Conservation (phyloP, 2,888 invertebrate genomes). For the Diarsia mendica region DNA sequence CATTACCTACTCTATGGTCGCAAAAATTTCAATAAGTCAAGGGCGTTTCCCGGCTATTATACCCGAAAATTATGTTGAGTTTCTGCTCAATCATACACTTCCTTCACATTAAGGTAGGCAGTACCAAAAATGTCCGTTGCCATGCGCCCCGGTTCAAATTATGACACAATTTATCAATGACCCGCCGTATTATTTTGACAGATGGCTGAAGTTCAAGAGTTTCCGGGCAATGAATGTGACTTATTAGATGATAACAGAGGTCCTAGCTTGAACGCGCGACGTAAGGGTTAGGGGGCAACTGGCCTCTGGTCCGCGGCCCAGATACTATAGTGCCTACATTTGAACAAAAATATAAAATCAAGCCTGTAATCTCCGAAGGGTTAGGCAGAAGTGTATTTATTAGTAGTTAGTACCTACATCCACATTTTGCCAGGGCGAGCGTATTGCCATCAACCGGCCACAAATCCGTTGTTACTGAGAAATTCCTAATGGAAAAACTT, state of each 20-base stretch:
- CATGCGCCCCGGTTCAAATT: slow-evolving; percentile 15
- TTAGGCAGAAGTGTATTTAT: too few species aligned
- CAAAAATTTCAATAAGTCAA: background rate
- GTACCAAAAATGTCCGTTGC: slow-evolving; percentile 7
- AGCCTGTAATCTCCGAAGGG: too few species aligned
- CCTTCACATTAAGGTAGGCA: background rate
- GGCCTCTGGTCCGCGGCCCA: too few species aligned
- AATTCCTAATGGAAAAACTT: too few species aligned
- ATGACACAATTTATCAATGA: slow-evolving; percentile 39
- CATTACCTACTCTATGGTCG: background rate
- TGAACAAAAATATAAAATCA: too few species aligned
- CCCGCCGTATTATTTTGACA: slow-evolving; percentile 51
- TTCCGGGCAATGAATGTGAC: slow-evolving; percentile 27
- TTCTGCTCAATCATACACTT: slow-evolving; percentile 3
- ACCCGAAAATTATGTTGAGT: slow-evolving; percentile 5
- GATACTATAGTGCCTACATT: too few species aligned
- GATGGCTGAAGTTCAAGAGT: slow-evolving; percentile 45
- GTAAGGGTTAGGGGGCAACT: too few species aligned
- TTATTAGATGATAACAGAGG: slow-evolving; percentile 30
- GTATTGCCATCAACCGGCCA: too few species aligned
- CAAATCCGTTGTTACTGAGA: too few species aligned
- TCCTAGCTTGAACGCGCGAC: background rate
- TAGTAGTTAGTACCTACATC: too few species aligned
- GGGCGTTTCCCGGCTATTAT: background rate
- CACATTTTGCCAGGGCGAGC: too few species aligned